Base-by-base conservation (phyloP, 2,113 vertebrate species). In the Naja naja region DNA sequence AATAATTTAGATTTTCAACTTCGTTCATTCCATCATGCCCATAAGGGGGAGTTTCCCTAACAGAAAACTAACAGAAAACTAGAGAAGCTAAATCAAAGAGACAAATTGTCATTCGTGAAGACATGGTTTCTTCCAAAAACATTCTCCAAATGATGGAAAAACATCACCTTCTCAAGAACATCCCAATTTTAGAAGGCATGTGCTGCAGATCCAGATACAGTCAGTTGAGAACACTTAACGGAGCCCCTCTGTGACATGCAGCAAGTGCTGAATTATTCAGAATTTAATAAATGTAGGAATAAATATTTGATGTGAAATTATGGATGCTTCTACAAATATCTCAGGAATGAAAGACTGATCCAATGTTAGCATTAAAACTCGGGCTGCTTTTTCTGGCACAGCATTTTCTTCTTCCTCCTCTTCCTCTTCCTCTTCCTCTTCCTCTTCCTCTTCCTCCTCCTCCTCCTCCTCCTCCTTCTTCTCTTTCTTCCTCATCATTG, bases 301-400 rank as follows among this genome's bases (percentile, higher is more conserved):
- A 98, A 98, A 98, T 98, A 98, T 98, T 98, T 98, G 96, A 98
- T 98, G 96, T 93, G 96, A 97, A 97, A 97, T 98, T 98, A 98
- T 97, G 97, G 97, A 96, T 95, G 94, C 93, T 96, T 98, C 97
- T 95, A 90, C 95, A 95, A 97, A 97, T 97, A 98, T 95, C 95
- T 94, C 97, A 95, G 90, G 96, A 98, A 92, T 95, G 14, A 1
- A 97, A 96, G 97, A 96, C 93, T 0, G 85, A 96, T 96, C 95
- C 95, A 95, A 96, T 94, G 95, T 96, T 96, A 96, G 93, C 96
- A 81, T 96, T 97, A 96, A 96, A 95, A 94, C 93, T 95, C 95
- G 96, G 97, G 94, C 94, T 94, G 88, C 58, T 49, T 87, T 27
- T 43, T 22, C 54, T 87, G 14, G 20, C 54, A 1, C 85, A n/a